Evolutionary conservation across 2,797 vertebrate species (phyloP).

Genomic region (Anabas testudineus): DNA sequence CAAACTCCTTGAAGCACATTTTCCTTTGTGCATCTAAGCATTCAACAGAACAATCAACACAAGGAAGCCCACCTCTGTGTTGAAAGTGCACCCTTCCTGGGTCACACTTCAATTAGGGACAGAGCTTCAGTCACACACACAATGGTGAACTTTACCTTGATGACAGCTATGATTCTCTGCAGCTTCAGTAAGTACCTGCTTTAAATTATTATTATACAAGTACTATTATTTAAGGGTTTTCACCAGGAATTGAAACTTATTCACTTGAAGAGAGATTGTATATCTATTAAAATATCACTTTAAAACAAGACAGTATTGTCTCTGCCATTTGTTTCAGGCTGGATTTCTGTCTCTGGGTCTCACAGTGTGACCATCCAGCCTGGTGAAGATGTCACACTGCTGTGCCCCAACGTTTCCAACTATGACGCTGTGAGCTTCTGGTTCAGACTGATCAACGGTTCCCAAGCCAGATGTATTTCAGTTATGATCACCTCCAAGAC

Average conservation of each 20-base stretch:
- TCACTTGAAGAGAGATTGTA: too few relatives aligned
- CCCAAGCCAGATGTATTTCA: slow-evolving; percentile 1
- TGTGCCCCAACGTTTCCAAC: slow-evolving; percentile 32
- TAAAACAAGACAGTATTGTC: neutral
- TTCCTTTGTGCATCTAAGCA: too few relatives aligned
- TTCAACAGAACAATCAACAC: neutral
- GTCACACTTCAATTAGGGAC: neutral
- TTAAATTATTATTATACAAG: too few relatives aligned
- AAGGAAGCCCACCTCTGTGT: neutral
- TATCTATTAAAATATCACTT: neutral
- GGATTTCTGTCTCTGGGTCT: slow-evolving; percentile 1
- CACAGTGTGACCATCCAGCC: neutral
- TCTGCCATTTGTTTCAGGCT: slow-evolving; percentile 22
- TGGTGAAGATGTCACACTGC: slow-evolving; percentile 39
- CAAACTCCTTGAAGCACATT: too few relatives aligned
- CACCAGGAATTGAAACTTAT: too few relatives aligned
- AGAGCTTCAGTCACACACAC: neutral
- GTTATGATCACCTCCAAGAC: fast-evolving
- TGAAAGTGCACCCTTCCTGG: neutral
- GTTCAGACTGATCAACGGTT: slow-evolving; percentile 32
- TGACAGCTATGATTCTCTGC: neutral
- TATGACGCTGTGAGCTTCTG: slow-evolving; percentile 31
- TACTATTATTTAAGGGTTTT: too few relatives aligned
- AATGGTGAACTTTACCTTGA: neutral
- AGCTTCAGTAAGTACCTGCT: slow-evolving; percentile 14